Conservation (phyloP, 2,797 vertebrate genomes). For the Acanthurus lineatus region DNA sequence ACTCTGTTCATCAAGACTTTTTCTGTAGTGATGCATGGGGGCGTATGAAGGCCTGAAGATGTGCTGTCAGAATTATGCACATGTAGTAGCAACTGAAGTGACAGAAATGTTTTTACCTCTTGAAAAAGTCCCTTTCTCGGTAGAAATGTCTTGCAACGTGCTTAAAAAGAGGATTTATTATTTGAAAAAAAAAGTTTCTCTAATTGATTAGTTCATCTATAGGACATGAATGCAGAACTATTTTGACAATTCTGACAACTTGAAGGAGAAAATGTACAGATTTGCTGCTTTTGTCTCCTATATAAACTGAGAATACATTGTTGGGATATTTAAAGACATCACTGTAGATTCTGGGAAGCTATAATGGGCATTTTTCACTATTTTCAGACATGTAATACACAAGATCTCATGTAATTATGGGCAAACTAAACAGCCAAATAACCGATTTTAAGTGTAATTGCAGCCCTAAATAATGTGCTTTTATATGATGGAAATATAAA, state of each 20-base stretch:
- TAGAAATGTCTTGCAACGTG: background rate
- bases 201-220: too few relatives aligned
- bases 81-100: slow-evolving; percentile 23
- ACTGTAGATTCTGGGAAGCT: background rate
- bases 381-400: background rate
- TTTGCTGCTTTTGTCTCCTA: too few relatives aligned
- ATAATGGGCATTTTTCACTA: background rate
- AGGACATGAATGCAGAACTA: too few relatives aligned
- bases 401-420: background rate
- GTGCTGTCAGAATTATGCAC: slow-evolving; percentile 32
- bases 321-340: background rate
- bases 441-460: background rate
- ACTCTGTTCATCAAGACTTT: slow-evolving; percentile 38
- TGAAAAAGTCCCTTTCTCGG: background rate
- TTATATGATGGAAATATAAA: background rate
- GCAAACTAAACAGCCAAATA: background rate
- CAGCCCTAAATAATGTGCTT: background rate
- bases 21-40: slow-evolving; percentile 42
- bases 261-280: too few relatives aligned
- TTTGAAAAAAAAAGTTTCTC: too few relatives aligned
- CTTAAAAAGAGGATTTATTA: too few relatives aligned
- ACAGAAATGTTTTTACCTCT: background rate
- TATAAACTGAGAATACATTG: too few relatives aligned
- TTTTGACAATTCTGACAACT: too few relatives aligned
- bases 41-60: slow-evolving; percentile 32